These are phyloP conservation scores for Aplodontia rufa DNA, from an alignment of 2,113 vertebrate genomes.

Conservation along the genomic window DNA sequence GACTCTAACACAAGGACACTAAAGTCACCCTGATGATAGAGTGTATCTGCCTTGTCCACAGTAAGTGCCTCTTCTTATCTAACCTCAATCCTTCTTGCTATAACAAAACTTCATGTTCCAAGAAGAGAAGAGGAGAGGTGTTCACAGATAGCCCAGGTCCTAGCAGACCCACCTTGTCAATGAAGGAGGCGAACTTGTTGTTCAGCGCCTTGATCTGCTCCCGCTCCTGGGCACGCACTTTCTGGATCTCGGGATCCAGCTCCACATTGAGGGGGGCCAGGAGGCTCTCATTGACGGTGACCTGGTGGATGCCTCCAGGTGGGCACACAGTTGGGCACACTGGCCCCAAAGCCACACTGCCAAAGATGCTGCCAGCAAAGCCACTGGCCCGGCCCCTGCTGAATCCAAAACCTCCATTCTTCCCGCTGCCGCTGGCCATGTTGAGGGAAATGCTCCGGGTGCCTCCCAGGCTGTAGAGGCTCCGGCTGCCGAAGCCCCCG, in stretches of 20 bases:
- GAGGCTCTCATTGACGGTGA: conserved; percentile 87
- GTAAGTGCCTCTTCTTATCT: not conserved
- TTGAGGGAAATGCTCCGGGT: conserved; percentile 67
- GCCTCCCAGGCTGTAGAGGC: conserved; percentile 69
- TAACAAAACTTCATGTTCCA: not conserved
- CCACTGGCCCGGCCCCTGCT: conserved; percentile 66
- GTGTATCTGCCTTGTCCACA: not conserved
- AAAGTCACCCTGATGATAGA: not conserved
- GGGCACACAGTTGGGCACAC: not conserved
- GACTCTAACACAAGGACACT: too few relatives aligned
- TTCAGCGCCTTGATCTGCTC: conserved; percentile 90
- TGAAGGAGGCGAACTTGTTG: conserved; percentile 88
- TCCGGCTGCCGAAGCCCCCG: conserved; percentile 65
- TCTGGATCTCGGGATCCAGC: conserved; percentile 87
- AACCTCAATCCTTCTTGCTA: not conserved
- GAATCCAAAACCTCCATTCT: conserved; percentile 69
- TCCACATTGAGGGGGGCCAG: conserved; percentile 85
- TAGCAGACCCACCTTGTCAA: conserved; percentile 85
- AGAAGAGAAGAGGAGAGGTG: not conserved
- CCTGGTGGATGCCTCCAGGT: conserved; percentile 82
- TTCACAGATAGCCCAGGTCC: not conserved
- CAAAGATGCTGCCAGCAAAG: conserved; percentile 75
- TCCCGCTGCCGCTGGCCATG: conserved; percentile 70
- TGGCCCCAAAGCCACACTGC: conserved; percentile 73
- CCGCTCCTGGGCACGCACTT: conserved; percentile 86